Evolutionary conservation across 2,888 invertebrate genomes (phyloP).

Genomic region (Drosophila kambysellisi): DNA sequence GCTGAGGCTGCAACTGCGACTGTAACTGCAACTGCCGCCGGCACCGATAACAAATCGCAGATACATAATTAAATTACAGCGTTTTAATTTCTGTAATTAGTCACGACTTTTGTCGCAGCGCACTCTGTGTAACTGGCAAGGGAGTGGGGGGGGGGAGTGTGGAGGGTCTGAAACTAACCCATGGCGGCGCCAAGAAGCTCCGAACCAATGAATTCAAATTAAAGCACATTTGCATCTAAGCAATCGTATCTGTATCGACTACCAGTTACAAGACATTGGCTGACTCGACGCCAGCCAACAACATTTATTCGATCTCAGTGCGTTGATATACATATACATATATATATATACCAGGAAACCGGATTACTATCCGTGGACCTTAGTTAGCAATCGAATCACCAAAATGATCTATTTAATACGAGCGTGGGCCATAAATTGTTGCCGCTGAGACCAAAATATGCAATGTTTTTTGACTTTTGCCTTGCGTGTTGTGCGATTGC

Average conservation of each 20-base stretch:
- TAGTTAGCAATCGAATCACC: constrained; percentile 53
- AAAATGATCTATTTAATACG: constrained; percentile 75
- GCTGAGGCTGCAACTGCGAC: constrained; percentile 20
- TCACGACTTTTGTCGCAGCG: constrained; percentile 83
- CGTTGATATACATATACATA: constrained; percentile 28
- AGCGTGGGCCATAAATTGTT: constrained; percentile 66
- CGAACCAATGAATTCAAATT: constrained; percentile 55
- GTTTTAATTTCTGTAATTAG: constrained; percentile 86
- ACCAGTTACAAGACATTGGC: constrained; percentile 25
- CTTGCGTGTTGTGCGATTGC: constrained; percentile 51
- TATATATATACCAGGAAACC: not conserved
- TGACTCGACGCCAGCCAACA: not conserved
- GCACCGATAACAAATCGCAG: constrained; percentile 83
- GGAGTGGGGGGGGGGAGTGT: constrained; percentile 1
- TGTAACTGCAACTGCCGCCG: constrained; percentile 58
- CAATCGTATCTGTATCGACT: constrained; percentile 51
- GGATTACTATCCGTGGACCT: constrained; percentile 23
- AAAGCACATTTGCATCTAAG: constrained; percentile 67
- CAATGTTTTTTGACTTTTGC: constrained; percentile 66
- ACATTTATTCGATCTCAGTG: constrained; percentile 37
- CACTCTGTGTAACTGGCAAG: constrained; percentile 9
- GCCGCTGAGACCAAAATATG: constrained; percentile 55
- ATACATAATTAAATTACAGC: constrained; percentile 86
- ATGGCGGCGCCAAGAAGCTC: constrained; percentile 67
- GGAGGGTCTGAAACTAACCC: constrained; percentile 8